Conservation (phyloP, 2,113 vertebrate species). For the Manacus vitellinus region DNA sequence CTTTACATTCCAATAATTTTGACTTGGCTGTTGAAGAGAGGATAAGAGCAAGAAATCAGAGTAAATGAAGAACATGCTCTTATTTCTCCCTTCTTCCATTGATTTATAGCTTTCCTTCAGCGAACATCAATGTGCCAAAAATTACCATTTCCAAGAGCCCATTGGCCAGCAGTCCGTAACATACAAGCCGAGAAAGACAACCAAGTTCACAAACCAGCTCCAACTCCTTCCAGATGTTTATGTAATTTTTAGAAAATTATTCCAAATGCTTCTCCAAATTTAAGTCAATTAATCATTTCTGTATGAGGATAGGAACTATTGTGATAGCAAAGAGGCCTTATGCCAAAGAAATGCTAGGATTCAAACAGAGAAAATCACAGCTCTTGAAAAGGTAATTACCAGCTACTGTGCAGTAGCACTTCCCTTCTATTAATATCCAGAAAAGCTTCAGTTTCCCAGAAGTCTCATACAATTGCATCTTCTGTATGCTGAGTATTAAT, state of each 20-base stretch:
- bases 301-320: background rate
- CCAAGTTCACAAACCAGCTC: background rate
- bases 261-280: background rate
- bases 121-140: background rate
- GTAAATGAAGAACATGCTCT: background rate
- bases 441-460: slow-evolving; percentile 1
- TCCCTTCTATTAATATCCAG: slow-evolving; percentile 25
- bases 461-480: background rate
- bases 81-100: background rate
- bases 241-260: background rate
- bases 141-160: background rate
- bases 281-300: background rate
- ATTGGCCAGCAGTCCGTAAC: background rate
- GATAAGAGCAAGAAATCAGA: background rate
- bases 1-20: background rate
- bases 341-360: background rate
- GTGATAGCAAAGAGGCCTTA: background rate
- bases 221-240: background rate
- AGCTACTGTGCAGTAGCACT: background rate
- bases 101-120: background rate
- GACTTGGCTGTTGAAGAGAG: background rate
- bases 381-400: slow-evolving; percentile 27
- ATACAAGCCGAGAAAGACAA: fast-evolving
- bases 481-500: background rate
- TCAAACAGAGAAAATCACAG: slow-evolving; percentile 36